Evolutionary conservation across 2,888 invertebrate genomes (phyloP), one percentile per base, ranked within the genome.

Genomic region (Notodonta dromedarius): DNA sequence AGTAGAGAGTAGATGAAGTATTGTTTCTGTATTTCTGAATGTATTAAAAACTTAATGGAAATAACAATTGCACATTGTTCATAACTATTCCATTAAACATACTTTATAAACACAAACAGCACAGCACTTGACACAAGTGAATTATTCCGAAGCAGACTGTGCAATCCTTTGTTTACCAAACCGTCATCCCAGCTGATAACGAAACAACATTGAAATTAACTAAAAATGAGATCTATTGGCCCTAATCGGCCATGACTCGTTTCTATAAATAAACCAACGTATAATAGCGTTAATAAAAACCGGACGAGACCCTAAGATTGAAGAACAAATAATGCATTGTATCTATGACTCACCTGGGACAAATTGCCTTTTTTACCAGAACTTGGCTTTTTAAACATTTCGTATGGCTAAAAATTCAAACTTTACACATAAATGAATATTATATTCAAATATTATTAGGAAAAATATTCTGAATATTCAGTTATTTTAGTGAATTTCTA

Each of bases 291-390:
- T 60, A 74, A 61, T 69, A 67, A 58, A 57, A 75, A 68, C 66
- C 72, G 62, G 64, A 69, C 65, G 65, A 78, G 70, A 77, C 66
- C 65, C 61, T 71, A 73, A 79, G 75, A 74, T 68, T 77, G 75
- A 24, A 24, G 24, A 80, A 77, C 81, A 86, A 85, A 85, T 82
- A 76, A 79, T 76, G 66, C 71, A 56, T 62, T 69, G 65, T 80
- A 87, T 93, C 6, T 35, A 35, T 35, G 91, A 93, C 93, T 93
- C 93, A 93, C 93, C 86, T 93, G 93, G n/a, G 93, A 89, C 77
- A 93, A 87, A 77, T 89, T 91, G 50, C 78, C 71, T 79, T 82
- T 90, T 77, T 88, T 90, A 70, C 87, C 85, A 67, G 89, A 81
- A 74, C 71, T 84, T 50, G 86, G 87, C 66, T 85, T 90, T 67